These are phyloP conservation scores for Pristionchus entomophagus DNA, from an alignment of 2,888 invertebrate genomes.

Conservation along the genomic window DNA sequence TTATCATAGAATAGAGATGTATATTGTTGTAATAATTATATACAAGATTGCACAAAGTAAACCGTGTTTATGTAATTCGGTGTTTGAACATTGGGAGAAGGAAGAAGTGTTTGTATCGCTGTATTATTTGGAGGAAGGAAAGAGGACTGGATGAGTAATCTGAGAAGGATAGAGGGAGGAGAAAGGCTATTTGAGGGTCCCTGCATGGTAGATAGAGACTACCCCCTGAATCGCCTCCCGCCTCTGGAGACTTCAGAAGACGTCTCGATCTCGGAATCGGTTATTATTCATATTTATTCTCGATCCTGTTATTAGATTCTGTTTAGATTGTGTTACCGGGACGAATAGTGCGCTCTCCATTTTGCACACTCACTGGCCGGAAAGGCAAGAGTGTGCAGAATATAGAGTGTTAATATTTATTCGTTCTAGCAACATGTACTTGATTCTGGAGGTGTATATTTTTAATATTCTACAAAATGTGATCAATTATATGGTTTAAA, in stretches of 20 bases:
- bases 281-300: neutral
- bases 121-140: slow-evolving; percentile 1
- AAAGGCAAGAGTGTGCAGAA: too few species aligned
- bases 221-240: neutral
- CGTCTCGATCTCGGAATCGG: slow-evolving; percentile 27
- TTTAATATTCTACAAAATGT: too few species aligned
- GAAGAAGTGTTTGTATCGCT: slow-evolving; percentile 33
- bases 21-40: slow-evolving; percentile 40
- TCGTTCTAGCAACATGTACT: too few species aligned
- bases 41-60: slow-evolving; percentile 40
- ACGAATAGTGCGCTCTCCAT: too few species aligned
- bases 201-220: slow-evolving; percentile 33
- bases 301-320: too few species aligned
- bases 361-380: too few species aligned
- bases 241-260: slow-evolving; percentile 26
- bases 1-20: slow-evolving; percentile 43
- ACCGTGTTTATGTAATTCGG: slow-evolving; percentile 8
- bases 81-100: neutral
- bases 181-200: neutral
- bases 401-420: too few species aligned
- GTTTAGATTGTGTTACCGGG: too few species aligned
- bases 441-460: too few species aligned
- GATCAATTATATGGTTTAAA: too few species aligned
- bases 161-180: neutral
- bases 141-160: neutral